Evolutionary conservation across 2,113 vertebrate genomes (phyloP).

Genomic region (Vidua chalybeata): DNA sequence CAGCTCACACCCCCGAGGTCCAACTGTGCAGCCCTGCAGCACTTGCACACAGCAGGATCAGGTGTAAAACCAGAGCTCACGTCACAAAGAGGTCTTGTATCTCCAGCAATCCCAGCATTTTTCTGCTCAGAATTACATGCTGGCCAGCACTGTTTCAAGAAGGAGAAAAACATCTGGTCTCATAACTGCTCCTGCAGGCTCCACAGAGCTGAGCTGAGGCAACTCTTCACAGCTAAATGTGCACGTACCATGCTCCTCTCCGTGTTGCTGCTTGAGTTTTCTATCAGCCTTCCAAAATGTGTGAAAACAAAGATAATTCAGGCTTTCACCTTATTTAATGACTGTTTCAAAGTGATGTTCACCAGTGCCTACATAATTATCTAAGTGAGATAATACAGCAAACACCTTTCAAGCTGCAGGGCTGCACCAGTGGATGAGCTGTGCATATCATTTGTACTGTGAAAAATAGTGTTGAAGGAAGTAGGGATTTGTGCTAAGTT

Average conservation of each 20-base stretch:
- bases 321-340: conserved; percentile 37
- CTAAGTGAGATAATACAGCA: conserved; percentile 22
- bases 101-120: background rate
- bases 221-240: background rate
- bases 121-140: background rate
- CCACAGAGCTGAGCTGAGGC: background rate
- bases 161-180: background rate
- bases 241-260: background rate
- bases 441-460: background rate
- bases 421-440: background rate
- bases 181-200: background rate
- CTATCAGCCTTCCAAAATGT: background rate
- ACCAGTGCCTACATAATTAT: conserved; percentile 27
- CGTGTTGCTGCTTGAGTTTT: background rate
- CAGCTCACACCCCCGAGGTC: background rate
- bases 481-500: background rate
- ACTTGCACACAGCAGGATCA: background rate
- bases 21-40: background rate
- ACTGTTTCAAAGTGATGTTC: conserved; percentile 1
- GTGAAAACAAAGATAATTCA: conserved; percentile 46
- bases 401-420: background rate
- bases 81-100: background rate
- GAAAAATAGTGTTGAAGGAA: background rate
- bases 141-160: background rate
- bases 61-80: background rate